Conservation (phyloP, 2,888 invertebrate species). For the Cryptocephalus primarius region DNA sequence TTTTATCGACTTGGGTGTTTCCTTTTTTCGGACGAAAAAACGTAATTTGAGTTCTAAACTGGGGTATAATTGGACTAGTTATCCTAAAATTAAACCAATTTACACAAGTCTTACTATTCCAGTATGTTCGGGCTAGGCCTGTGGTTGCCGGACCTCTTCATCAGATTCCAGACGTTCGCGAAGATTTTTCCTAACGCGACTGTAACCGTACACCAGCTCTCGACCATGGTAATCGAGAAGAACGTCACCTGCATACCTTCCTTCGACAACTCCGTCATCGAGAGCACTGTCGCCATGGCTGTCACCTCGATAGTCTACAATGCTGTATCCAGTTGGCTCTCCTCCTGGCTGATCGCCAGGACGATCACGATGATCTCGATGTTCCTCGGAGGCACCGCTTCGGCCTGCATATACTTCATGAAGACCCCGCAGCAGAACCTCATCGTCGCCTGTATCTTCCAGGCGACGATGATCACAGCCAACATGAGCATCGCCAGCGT, state of each 20-base stretch:
- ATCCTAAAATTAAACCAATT: no score
- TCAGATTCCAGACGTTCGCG: constrained; percentile 41
- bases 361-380: constrained; percentile 34
- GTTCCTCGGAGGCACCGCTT: constrained; percentile 44
- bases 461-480: constrained; percentile 39
- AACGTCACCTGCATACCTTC: constrained; percentile 38
- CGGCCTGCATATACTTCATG: constrained; percentile 49
- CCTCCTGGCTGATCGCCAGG: constrained; percentile 23
- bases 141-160: constrained; percentile 69
- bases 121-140: constrained; percentile 59
- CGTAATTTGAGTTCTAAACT: no score
- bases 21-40: no score
- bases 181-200: constrained; percentile 38
- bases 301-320: constrained; percentile 53
- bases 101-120: constrained; percentile 19
- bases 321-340: constrained; percentile 50
- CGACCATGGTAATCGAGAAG: constrained; percentile 10
- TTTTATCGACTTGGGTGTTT: no score
- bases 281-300: constrained; percentile 56
- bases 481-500: constrained; percentile 36
- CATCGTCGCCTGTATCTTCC: constrained; percentile 43
- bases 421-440: constrained; percentile 45
- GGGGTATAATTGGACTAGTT: no score
- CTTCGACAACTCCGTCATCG: constrained; percentile 51
- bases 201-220: constrained; percentile 39